Evolutionary conservation across 2,797 vertebrate species (phyloP).

Genomic region (Anguilla pacifica): DNA sequence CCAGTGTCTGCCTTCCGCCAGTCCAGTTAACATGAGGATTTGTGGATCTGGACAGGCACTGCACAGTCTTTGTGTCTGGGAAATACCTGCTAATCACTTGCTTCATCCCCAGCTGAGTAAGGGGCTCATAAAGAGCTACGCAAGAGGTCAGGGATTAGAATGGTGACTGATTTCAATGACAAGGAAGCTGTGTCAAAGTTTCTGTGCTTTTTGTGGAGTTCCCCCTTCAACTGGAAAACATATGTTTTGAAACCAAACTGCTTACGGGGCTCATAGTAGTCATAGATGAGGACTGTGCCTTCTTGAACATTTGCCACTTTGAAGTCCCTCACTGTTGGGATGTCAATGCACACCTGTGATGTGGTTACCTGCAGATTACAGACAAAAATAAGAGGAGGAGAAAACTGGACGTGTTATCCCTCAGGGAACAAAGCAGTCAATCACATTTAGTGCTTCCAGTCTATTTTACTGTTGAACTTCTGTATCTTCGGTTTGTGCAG

Average conservation of each 20-base stretch:
- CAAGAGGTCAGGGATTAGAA: background rate
- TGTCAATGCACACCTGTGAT: slow-evolving; percentile 69
- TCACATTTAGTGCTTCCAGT: background rate
- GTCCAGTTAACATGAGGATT: background rate
- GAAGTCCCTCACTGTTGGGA: slow-evolving; percentile 76
- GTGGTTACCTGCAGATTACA: slow-evolving; percentile 60
- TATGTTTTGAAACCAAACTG: background rate
- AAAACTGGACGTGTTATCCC: too few species aligned
- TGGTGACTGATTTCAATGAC: background rate
- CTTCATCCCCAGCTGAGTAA: background rate
- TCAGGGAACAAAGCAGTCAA: too few species aligned
- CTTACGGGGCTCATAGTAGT: slow-evolving; percentile 93
- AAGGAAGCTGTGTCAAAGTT: too few species aligned
- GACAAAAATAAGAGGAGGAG: background rate
- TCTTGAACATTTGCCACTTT: slow-evolving; percentile 80
- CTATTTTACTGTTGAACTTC: background rate
- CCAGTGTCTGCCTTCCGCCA: background rate
- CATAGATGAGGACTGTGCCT: slow-evolving; percentile 74
- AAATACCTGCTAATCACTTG: background rate
- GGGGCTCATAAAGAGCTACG: background rate
- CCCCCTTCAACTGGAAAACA: background rate
- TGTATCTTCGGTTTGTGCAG: too few species aligned
- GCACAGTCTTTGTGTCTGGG: background rate
- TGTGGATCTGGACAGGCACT: background rate
- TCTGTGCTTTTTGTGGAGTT: background rate